Percentiles rank a stretch among this genome's conserved stretches.
Evolutionary conservation across 1,140 invertebrate genomes (phyloP).

Genomic region (Geopemphigus sp.): DNA sequence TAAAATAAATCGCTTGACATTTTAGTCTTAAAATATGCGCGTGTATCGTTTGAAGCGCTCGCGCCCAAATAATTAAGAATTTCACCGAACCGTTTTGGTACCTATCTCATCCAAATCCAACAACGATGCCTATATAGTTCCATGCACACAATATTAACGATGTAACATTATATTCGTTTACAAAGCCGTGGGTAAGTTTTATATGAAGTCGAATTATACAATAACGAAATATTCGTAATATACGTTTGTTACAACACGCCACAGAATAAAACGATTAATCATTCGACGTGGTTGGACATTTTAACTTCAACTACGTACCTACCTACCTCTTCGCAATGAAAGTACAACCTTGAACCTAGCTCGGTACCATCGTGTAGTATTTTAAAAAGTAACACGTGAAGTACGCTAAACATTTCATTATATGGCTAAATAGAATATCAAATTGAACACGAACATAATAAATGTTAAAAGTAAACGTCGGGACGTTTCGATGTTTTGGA

Average conservation of each 20-base stretch:
- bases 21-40: constrained; percentile 36
- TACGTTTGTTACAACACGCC: background rate
- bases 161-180: background rate
- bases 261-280: constrained; percentile 33
- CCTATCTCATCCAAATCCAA: background rate
- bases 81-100: background rate
- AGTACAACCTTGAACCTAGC: constrained; percentile 27
- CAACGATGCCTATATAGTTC: background rate
- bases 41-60: too few species aligned
- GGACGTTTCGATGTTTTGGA: too few species aligned
- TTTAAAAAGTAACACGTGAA: too few species aligned
- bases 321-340: background rate
- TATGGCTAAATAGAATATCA: too few species aligned
- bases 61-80: background rate
- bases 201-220: background rate
- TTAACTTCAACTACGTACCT: background rate
- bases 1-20: constrained; percentile 39
- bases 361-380: background rate
- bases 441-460: too few species aligned
- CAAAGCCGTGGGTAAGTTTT: background rate
- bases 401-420: background rate
- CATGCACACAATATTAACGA: background rate
- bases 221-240: background rate
- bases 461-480: too few species aligned
- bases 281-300: background rate